Percentiles rank a stretch among this genome's conserved stretches.
These are phyloP conservation scores for Hemitrygon akajei DNA, from an alignment of 2,797 vertebrate genomes.

Conservation along the genomic window DNA sequence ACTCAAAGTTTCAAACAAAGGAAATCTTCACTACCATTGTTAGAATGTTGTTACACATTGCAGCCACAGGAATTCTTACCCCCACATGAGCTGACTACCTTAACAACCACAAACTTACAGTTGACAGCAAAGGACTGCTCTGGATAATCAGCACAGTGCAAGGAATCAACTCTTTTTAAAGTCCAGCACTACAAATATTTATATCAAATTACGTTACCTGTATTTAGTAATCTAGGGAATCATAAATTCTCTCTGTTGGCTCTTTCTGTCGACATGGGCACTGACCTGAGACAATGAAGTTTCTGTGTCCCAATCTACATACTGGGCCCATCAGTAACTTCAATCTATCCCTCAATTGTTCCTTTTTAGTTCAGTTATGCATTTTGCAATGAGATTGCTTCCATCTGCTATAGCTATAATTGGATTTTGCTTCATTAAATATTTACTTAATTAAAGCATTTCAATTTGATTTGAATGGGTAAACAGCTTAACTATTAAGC, in stretches of 20 bases:
- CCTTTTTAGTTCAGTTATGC: not conserved
- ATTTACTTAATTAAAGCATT: slow-evolving; percentile 8
- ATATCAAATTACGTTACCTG: not conserved
- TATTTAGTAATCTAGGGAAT: slow-evolving; percentile 12
- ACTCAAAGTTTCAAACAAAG: not conserved
- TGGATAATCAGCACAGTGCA: slow-evolving; percentile 3
- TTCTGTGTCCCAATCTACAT: slow-evolving; percentile 34
- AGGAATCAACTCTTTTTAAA: slow-evolving; percentile 24
- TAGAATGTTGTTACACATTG: not conserved
- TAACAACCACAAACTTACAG: slow-evolving; percentile 23
- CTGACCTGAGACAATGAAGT: slow-evolving; percentile 34
- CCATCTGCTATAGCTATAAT: not conserved
- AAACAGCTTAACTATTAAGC: not conserved
- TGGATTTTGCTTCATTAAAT: slow-evolving; percentile 2
- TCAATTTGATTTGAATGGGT: not conserved
- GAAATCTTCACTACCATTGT: slow-evolving; percentile 17
- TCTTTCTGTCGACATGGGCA: slow-evolving; percentile 16
- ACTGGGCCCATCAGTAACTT: slow-evolving; percentile 17
- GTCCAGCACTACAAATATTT: slow-evolving; percentile 6
- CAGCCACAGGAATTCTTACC: not conserved
- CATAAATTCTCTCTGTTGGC: slow-evolving; percentile 14
- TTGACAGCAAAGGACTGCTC: slow-evolving; percentile 28
- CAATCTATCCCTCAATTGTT: slow-evolving; percentile 32
- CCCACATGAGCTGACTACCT: slow-evolving; percentile 18
- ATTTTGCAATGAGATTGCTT: slow-evolving; percentile 17